Evolutionary conservation across 2,888 invertebrate genomes (phyloP).

Genomic region (Cosmorhoe ocellata): DNA sequence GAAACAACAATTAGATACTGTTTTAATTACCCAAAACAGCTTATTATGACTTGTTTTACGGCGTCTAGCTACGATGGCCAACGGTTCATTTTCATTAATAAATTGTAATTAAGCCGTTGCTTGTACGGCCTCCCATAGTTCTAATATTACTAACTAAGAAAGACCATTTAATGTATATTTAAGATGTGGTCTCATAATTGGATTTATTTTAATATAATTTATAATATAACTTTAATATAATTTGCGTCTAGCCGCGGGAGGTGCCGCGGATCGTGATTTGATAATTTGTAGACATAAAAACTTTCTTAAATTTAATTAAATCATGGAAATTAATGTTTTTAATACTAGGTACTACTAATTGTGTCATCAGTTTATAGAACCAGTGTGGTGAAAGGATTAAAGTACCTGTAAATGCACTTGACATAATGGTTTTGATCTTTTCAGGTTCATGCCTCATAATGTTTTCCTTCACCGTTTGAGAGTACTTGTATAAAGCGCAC

Average conservation of each 20-base stretch:
- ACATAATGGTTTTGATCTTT: too few relatives aligned
- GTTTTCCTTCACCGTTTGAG: too few relatives aligned
- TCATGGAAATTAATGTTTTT: not conserved
- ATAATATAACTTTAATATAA: conserved; percentile 35
- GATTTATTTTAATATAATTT: conserved; percentile 50
- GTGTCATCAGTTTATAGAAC: too few relatives aligned
- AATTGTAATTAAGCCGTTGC: conserved; percentile 56
- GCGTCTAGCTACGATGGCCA: conserved; percentile 47
- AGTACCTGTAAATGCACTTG: too few relatives aligned
- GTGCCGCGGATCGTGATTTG: conserved; percentile 59
- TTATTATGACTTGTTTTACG: conserved; percentile 44
- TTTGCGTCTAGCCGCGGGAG: conserved; percentile 64
- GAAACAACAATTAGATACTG: conserved; percentile 38
- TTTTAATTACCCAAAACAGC: conserved; percentile 45
- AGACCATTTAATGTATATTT: conserved; percentile 34
- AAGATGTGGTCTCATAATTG: conserved; percentile 58
- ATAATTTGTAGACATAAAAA: conserved; percentile 51
- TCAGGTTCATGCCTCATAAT: too few relatives aligned
- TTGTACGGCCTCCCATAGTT: conserved; percentile 23
- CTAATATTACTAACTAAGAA: not conserved
- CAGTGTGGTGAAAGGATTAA: too few relatives aligned
- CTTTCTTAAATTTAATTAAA: conserved; percentile 50
- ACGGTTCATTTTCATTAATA: conserved; percentile 48
- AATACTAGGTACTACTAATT: too few relatives aligned
- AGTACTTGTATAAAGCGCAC: too few relatives aligned